Evolutionary conservation across 2,797 vertebrate genomes (phyloP).

Genomic region (Muscicapa comitata): DNA sequence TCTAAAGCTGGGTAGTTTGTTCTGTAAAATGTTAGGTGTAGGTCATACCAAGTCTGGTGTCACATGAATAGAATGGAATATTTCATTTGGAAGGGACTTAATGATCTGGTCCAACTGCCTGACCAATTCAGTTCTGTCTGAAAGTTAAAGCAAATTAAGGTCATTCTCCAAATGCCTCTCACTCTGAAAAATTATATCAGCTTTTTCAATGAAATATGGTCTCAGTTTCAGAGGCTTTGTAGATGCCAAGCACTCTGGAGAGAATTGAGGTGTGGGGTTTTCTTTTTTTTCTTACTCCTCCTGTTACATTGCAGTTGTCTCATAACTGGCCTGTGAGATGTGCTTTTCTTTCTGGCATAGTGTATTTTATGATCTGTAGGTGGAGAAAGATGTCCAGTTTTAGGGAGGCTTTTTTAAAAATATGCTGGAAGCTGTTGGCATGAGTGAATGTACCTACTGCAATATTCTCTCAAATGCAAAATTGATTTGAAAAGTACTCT

Average conservation of each 20-base stretch:
- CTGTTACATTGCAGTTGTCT: neutral
- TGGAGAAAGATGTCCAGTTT: neutral
- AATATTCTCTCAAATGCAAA: neutral
- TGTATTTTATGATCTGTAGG: neutral
- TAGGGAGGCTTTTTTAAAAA: neutral
- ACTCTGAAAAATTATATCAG: neutral
- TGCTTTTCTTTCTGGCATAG: neutral
- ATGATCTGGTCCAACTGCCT: neutral
- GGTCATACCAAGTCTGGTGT: neutral
- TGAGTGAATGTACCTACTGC: neutral
- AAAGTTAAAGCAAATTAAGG: neutral
- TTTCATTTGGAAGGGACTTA: neutral
- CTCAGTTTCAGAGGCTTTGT: neutral
- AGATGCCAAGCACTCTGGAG: neutral
- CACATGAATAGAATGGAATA: fast-evolving
- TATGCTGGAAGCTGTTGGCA: neutral
- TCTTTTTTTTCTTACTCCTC: neutral
- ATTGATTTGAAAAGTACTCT: neutral
- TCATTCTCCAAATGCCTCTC: neutral
- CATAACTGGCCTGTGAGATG: neutral
- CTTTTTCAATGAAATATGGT: neutral
- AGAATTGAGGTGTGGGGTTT: neutral
- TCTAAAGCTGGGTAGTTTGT: neutral
- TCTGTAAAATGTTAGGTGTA: neutral
- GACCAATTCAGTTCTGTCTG: neutral